These are phyloP conservation scores for Cliona cf. orientalis DNA, from an alignment of 37 sponge, comb jelly and placozoan species.

Conservation along the genomic window DNA sequence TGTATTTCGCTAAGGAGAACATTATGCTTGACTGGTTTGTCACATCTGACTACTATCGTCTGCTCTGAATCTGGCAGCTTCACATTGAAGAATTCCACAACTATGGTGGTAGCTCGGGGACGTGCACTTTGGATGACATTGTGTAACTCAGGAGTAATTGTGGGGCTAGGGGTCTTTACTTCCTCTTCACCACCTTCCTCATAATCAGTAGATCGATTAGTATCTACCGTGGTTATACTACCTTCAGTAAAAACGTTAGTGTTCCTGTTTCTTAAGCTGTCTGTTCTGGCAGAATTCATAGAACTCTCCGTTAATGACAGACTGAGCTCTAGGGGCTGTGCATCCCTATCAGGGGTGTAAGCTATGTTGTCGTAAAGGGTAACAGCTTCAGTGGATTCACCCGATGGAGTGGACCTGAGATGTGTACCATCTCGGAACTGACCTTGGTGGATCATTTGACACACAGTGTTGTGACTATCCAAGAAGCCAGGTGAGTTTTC, in stretches of 20 bases:
- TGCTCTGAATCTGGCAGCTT: neutral
- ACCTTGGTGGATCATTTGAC: slow-evolving; percentile 30
- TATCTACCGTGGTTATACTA: neutral
- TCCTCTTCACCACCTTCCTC: too few species aligned
- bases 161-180: neutral
- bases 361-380: neutral
- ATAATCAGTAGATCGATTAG: neutral
- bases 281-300: neutral
- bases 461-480: slow-evolving; percentile 42
- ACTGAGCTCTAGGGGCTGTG: too few species aligned
- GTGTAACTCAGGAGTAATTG: neutral
- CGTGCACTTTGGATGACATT: neutral
- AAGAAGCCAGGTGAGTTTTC: slow-evolving; percentile 23
- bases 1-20: slow-evolving; percentile 50
- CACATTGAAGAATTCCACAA: slow-evolving; percentile 6
- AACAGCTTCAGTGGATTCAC: neutral
- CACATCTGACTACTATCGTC: slow-evolving; percentile 42
- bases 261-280: neutral
- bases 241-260: slow-evolving; percentile 1
- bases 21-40: slow-evolving; percentile 34
- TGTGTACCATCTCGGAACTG: slow-evolving; percentile 57
- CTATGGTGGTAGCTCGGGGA: too few species aligned
- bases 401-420: neutral
- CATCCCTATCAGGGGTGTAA: slow-evolving; percentile 26
- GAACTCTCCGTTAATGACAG: neutral